phyloP scores from a whole-genome alignment of 2,797 vertebrate genomes.

The Carapus acus region DNA sequence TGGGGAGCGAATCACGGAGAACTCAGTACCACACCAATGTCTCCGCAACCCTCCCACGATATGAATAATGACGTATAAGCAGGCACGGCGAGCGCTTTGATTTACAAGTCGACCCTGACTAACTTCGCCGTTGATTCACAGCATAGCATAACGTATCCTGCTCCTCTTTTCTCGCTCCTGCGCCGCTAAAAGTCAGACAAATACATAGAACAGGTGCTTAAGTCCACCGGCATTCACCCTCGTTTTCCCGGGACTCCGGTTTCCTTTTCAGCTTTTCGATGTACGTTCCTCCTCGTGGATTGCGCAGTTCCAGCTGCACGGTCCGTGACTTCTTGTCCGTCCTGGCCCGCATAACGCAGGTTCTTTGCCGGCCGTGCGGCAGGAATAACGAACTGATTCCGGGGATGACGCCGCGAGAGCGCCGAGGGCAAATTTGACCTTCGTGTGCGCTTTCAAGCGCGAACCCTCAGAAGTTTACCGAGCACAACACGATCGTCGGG shows the following conservation, averaged over 20 bases:
- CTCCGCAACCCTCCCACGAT: too few species aligned
- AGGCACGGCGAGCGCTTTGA: conserved; percentile 22
- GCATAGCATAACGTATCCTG: conserved; percentile 8
- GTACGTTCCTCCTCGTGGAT: conserved; percentile 33
- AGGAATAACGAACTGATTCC: conserved; percentile 60
- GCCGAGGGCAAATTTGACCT: conserved; percentile 62
- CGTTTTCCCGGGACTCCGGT: conserved; percentile 23
- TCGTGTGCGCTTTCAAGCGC: conserved; percentile 45
- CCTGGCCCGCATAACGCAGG: conserved; percentile 29
- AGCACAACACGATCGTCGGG: conserved; percentile 19
- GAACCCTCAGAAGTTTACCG: conserved; percentile 38
- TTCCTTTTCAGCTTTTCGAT: conserved; percentile 17
- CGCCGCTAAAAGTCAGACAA: conserved; percentile 8
- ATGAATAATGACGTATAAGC: conserved; percentile 21
- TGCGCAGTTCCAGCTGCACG: conserved; percentile 20
- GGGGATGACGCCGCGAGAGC: conserved; percentile 47
- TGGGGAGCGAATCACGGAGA: too few species aligned
- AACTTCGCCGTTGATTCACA: neutral
- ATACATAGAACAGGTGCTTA: conserved; percentile 15
- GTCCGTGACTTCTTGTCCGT: conserved; percentile 41
- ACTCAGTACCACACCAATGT: too few species aligned
- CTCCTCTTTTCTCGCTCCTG: neutral
- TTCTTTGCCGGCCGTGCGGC: conserved; percentile 35
- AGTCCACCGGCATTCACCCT: neutral
- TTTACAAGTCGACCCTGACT: conserved; percentile 8